Base-by-base conservation (phyloP, 2,113 vertebrate genomes). In the Pagrus major region DNA sequence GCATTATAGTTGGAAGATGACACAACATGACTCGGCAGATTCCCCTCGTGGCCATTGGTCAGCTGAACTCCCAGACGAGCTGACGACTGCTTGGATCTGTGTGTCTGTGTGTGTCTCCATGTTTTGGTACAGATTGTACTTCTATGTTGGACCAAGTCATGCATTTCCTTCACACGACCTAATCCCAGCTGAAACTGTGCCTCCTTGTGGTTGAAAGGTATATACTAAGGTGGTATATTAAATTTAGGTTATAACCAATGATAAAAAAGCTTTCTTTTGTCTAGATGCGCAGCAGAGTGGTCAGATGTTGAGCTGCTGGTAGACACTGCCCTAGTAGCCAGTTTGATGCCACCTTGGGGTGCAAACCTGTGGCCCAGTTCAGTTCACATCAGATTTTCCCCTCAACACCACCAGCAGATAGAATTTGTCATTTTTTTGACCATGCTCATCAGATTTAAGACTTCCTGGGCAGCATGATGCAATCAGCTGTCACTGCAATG, bases 1-100 rank as follows among this genome's bases (percentile, higher is more conserved):
- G 67, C 65, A 47, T 91, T 90, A 87, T 63, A 76, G 54, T 63
- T 71, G 52, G 67, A 85, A 71, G 77, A 88, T 89, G 86, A 88
- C 86, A 78, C 73, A 73, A 47, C 66, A 71, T 76, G 85, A 88
- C 79, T 86, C 65, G 1, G 71, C 29, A 85, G 8, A 79, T 81
- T 86, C 58, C 41, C 16, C 15, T 46, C 55, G 5, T 71, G 49
- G 14, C 71, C 68, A 69, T 73, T 44, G 85, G 88, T 90, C 85
- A 71, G 60, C 77, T 65, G 60, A 64, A 47, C 65, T 73, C 76
- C 63, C 33, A 47, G 75, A 76, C 11, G 37, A 70, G 76, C 67
- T 0, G 64, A 37, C 51, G 71, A 55, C 69, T 58, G 78, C 51
- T 23, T 73, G 49, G 23, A 21, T 84, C 27, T 51, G 71, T 68